Percentiles rank a stretch among this genome's conserved stretches.
phyloP scores from a whole-genome alignment of 2,797 vertebrate genomes.

The Apogon hyalosoma region DNA sequence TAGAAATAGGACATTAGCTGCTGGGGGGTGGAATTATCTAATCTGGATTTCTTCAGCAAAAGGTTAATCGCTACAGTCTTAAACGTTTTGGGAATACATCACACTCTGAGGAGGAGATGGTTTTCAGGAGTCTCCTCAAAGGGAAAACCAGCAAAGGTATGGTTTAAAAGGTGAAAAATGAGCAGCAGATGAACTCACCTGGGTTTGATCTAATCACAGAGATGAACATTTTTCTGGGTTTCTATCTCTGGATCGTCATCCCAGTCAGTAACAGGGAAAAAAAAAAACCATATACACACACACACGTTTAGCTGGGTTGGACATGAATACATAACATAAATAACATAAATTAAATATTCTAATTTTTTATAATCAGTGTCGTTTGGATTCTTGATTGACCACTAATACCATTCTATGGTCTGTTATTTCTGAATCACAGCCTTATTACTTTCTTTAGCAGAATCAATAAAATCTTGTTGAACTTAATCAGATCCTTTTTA shows the following conservation, averaged over 20 bases:
- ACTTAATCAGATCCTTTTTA: too few relatives aligned
- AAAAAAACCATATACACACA: too few relatives aligned
- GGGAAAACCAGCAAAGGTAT: constrained; percentile 28
- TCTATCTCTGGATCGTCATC: not conserved
- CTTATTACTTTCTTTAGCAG: too few relatives aligned
- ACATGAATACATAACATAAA: too few relatives aligned
- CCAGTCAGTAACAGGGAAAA: too few relatives aligned
- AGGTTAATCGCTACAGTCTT: constrained; percentile 38
- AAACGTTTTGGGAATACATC: constrained; percentile 48
- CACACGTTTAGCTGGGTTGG: too few relatives aligned
- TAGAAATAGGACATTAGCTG: constrained; percentile 46
- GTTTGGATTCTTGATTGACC: too few relatives aligned
- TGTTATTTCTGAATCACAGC: too few relatives aligned
- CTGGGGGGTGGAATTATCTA: constrained; percentile 50
- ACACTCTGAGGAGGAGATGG: constrained; percentile 17
- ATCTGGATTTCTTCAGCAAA: constrained; percentile 46
- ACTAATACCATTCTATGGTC: too few relatives aligned
- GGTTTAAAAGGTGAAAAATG: constrained; percentile 5
- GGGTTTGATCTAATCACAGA: not conserved
- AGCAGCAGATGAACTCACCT: not conserved
- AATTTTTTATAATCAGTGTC: too few relatives aligned
- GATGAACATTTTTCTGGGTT: not conserved
- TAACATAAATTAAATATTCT: too few relatives aligned
- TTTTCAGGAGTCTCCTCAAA: constrained; percentile 21
- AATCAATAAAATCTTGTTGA: too few relatives aligned